Evolutionary conservation across 1,140 invertebrate genomes (phyloP), one percentile per base, ranked within the genome.

Genomic region (Tribolium castaneum): DNA sequence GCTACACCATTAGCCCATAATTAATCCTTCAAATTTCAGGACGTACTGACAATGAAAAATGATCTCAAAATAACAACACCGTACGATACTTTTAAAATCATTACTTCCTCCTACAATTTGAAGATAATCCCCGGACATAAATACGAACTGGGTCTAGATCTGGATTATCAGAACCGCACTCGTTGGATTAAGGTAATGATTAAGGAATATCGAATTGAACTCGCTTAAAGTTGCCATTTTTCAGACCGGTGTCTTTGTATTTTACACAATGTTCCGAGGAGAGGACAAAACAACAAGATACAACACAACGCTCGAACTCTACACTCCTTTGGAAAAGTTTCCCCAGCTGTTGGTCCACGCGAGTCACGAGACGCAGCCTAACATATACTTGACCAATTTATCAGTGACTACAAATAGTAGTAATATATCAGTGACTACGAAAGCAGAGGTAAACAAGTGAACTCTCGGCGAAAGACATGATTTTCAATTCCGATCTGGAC

Each of bases 41-140:
- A 75, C 30, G 19, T 91, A 12, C 87, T 93, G 22, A 89, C 91
- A 72, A 91, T 94, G 76, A 89, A 88, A 13, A 94, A 95, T 86
- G 89, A 90, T 0, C 82, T 95, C 0, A 90, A 89, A 71, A 80
- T 94, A 0, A 87, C 87, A 39, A 92, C 93, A 0, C 92, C 93
- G 0, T 94, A 92, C 81, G 81, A 83, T 75, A 83, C 82, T 14
- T 88, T 90, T 14, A 89, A 89, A 72, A 89, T 92, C 78, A 84
- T 93, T 6, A 90, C 89, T 76, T 92, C 90, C 0, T 85, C 88
- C 22, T 91, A 90, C 78, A 88, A 90, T 2, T 90, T 94, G 49
- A 85, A 90, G 50, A 84, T 92, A 0, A 86, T 90, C 25, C 81
- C 91, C 12, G 88, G 90, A 6, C 88, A 89, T 50, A 87, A 88